Base-by-base conservation (phyloP, 2,888 invertebrate species). In the Nemotelus nigrinus region DNA sequence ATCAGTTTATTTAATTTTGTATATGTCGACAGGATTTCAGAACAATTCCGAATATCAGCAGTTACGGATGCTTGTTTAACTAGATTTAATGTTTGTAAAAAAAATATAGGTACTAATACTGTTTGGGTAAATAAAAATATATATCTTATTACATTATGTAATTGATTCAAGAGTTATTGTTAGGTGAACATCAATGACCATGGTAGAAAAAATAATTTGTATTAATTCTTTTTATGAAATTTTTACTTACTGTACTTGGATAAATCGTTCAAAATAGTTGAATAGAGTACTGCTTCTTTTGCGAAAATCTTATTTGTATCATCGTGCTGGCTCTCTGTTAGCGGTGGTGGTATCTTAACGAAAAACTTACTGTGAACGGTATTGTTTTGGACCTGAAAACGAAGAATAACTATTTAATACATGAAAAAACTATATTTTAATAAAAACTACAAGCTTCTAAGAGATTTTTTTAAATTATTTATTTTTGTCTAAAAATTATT, bases 211-310 rank as follows among this genome's bases (percentile, higher is more conserved):
- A 6, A n/a, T 60, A n/a, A 6, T n/a, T 60, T 6, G 7, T 6
- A 6, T 25, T 10, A 60, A 60, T 60, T 60, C 25, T 60, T 5
- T 25, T 6, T 6, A n/a, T 10, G 6, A 10, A 25, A 25, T 60
- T 8, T n/a, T 60, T 5, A 67, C 76, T 57, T 76, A 76, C 76
- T 67, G 41, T 76, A 76, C 45, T 55, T 67, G n/a, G 65, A 45
- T 7, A 76, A 47, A 43, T 67, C 57, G 1, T 68, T 57, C 3
- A 76, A 43, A 39, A 76, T 39, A 7, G n/a, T 25, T 6, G 55
- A 48, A 67, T 76, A 76, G 2, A 76, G 10, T 3, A 41, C n/a
- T 44, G 65, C 76, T 76, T 76, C 76, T 44, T 76, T 76, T 5
- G 55, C 45, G n/a, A 76, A 76, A 48, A 76, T 65, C 43, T 41